Conservation (phyloP, 2,113 vertebrate genomes). For the Vanacampus margaritifer region DNA sequence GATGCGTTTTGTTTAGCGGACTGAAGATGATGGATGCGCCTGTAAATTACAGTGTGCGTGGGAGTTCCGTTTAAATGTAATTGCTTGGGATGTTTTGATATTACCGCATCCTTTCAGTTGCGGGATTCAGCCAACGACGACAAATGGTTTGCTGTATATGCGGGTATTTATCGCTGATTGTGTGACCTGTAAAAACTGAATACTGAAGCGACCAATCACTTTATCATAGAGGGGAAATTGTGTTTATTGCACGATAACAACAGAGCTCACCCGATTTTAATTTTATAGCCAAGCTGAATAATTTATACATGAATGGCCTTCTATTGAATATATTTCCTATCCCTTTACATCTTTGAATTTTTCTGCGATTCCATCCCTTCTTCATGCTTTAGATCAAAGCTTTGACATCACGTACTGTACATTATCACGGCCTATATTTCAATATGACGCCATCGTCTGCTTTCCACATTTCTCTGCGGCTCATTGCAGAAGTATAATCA, state of each 20-base stretch:
- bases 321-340: constrained; percentile 16
- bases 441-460: constrained; percentile 19
- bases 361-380: background rate
- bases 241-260: background rate
- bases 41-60: constrained; percentile 19
- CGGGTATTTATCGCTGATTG: background rate
- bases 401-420: constrained; percentile 25
- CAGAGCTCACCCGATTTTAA: background rate
- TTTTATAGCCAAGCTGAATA: constrained; percentile 18
- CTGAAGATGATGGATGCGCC: constrained; percentile 25
- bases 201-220: constrained; percentile 2
- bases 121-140: background rate
- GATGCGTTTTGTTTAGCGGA: constrained; percentile 21
- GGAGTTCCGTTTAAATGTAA: constrained; percentile 11
- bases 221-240: background rate
- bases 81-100: constrained; percentile 19
- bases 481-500: constrained; percentile 17
- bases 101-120: background rate
- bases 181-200: background rate
- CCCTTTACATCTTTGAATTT: constrained; percentile 14
- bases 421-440: constrained; percentile 2
- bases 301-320: constrained; percentile 21
- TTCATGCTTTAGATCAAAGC: constrained; percentile 27
- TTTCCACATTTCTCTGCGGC: constrained; percentile 17
- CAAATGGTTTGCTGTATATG: background rate